A percentile compares a stretch with the other conserved stretches of the same genome.
Conservation (phyloP, 2,113 vertebrate species). For the Austrofundulus limnaeus region DNA sequence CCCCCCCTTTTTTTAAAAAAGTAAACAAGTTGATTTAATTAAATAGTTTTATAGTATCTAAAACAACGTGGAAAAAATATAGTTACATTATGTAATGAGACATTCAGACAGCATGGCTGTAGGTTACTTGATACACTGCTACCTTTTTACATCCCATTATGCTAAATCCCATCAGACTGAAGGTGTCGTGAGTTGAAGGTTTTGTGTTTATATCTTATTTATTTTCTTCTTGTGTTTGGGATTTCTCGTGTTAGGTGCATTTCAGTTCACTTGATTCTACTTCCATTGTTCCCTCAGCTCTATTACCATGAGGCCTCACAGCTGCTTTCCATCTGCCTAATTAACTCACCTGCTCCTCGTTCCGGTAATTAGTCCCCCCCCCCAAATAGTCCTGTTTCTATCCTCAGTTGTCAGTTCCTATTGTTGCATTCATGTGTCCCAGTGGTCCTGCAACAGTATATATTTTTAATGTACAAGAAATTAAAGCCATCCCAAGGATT, state of each 20-base stretch:
- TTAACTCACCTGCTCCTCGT: too few species aligned
- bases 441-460: too few species aligned
- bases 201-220: background rate
- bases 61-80: background rate
- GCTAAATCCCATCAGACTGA: background rate
- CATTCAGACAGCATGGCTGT: background rate
- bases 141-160: background rate
- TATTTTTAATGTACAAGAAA: too few species aligned
- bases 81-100: background rate
- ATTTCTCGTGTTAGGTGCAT: background rate
- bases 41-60: slow-evolving; percentile 1
- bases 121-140: background rate
- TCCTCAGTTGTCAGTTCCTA: too few species aligned
- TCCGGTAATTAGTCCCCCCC: too few species aligned
- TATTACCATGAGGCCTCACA: too few species aligned
- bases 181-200: background rate
- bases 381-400: too few species aligned
- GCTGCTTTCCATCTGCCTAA: too few species aligned
- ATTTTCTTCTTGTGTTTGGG: background rate
- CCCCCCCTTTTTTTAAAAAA: too few species aligned
- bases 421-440: too few species aligned
- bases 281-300: too few species aligned
- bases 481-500: too few species aligned
- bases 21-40: background rate
- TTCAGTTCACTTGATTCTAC: background rate